Percentiles rank a stretch among this genome's conserved stretches.
Evolutionary conservation across 2,888 invertebrate species (phyloP).

Genomic region (Eurytoma adleriae): DNA sequence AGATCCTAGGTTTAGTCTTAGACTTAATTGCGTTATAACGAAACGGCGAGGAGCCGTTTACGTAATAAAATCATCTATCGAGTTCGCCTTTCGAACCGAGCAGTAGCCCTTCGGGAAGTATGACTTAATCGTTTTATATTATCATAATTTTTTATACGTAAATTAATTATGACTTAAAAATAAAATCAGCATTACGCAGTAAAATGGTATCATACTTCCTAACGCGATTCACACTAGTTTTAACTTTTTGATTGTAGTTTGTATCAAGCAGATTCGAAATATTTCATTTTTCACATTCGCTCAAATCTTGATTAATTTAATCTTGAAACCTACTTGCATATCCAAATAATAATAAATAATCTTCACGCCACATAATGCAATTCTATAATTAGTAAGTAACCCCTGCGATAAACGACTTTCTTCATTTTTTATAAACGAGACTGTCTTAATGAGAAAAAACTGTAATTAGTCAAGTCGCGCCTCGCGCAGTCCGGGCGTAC

Average conservation of each 20-base stretch:
- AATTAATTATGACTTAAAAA: no score
- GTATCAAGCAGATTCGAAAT: constrained; percentile 34
- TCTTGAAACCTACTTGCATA: no score
- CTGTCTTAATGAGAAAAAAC: no score
- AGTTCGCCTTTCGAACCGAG: constrained; percentile 13
- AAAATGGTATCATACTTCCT: constrained; percentile 20
- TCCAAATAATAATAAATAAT: no score
- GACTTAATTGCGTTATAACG: constrained; percentile 48
- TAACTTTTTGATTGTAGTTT: constrained; percentile 11
- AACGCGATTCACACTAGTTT: constrained; percentile 22
- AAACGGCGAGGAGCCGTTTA: constrained; percentile 46
- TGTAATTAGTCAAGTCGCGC: no score
- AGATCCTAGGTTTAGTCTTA: constrained; percentile 63
- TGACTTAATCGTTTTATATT: background rate
- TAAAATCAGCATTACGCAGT: no score
- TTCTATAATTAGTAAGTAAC: no score
- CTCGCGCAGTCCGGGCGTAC: no score
- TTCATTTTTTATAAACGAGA: no score
- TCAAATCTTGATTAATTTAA: no score
- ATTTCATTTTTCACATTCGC: background rate
- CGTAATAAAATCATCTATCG: background rate
- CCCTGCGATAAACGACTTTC: no score
- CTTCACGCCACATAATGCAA: no score
- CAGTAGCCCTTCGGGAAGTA: constrained; percentile 39
- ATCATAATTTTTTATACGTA: background rate